phyloP scores from a whole-genome alignment of 2,797 vertebrate genomes.

The Oceanodroma leucorhoa region DNA sequence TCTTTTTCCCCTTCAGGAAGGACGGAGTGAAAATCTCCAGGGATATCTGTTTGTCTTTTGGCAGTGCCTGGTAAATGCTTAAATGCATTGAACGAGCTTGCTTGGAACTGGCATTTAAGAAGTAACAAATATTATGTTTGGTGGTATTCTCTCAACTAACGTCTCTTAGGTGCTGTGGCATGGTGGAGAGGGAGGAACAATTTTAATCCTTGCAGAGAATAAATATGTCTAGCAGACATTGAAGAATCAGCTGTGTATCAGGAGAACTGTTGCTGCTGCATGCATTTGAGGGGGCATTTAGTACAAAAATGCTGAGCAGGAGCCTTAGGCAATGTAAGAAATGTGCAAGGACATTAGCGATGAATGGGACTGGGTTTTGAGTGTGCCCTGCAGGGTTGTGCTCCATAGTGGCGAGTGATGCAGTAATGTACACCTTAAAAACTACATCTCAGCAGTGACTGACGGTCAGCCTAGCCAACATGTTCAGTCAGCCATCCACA shows the following conservation, averaged over 20 bases:
- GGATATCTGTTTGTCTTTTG: neutral
- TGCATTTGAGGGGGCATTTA: neutral
- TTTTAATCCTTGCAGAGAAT: neutral
- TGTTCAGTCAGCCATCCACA: neutral
- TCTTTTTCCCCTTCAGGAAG: neutral
- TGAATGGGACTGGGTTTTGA: neutral
- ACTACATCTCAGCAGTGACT: neutral
- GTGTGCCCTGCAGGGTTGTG: neutral
- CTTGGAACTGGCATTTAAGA: neutral
- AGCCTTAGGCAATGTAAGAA: neutral
- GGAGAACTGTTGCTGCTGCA: neutral
- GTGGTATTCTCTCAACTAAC: neutral
- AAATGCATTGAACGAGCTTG: neutral
- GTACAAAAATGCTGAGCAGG: neutral
- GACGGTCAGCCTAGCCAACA: neutral
- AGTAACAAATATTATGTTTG: neutral
- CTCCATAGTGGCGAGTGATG: accelerated
- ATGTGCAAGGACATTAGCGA: neutral
- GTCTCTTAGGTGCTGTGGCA: neutral
- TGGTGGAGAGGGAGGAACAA: neutral
- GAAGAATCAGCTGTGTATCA: neutral
- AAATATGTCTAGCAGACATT: neutral
- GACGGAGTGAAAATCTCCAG: neutral
- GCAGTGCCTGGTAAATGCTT: neutral
- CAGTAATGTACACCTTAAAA: neutral